A percentile compares a stretch with the other conserved stretches of the same genome.
Conservation (phyloP, 2,113 vertebrate genomes). For the Chionomys nivalis region DNA sequence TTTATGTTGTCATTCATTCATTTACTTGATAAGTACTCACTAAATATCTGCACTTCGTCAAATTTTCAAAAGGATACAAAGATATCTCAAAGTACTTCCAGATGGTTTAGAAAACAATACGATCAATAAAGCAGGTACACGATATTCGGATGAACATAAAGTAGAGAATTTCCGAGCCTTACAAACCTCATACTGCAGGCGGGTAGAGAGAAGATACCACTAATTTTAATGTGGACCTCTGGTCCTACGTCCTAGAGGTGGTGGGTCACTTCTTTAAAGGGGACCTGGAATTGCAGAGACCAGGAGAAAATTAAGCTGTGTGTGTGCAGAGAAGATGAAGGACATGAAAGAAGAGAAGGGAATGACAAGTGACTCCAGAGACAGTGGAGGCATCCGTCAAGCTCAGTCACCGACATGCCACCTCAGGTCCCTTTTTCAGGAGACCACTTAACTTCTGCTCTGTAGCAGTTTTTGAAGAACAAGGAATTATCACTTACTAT, state of each 20-base stretch:
- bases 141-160: neutral
- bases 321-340: neutral
- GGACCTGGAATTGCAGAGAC: neutral
- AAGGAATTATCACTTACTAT: neutral
- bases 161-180: neutral
- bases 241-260: neutral
- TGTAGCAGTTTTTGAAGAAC: neutral
- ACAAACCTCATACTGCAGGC: neutral
- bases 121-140: neutral
- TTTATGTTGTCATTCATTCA: constrained; percentile 42
- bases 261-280: neutral
- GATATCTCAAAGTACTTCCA: neutral
- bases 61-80: constrained; percentile 41
- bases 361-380: neutral
- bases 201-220: neutral
- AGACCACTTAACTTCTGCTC: neutral
- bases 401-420: neutral
- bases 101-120: constrained; percentile 10
- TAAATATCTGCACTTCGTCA: neutral
- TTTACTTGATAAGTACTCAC: constrained; percentile 1
- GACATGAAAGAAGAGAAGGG: neutral
- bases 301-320: neutral
- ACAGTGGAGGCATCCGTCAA: neutral
- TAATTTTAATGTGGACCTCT: neutral
- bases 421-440: neutral